Percentiles rank a stretch among this genome's conserved stretches.
phyloP scores from a whole-genome alignment of 2,113 vertebrate genomes.

The Plecturocebus donacophilus region DNA sequence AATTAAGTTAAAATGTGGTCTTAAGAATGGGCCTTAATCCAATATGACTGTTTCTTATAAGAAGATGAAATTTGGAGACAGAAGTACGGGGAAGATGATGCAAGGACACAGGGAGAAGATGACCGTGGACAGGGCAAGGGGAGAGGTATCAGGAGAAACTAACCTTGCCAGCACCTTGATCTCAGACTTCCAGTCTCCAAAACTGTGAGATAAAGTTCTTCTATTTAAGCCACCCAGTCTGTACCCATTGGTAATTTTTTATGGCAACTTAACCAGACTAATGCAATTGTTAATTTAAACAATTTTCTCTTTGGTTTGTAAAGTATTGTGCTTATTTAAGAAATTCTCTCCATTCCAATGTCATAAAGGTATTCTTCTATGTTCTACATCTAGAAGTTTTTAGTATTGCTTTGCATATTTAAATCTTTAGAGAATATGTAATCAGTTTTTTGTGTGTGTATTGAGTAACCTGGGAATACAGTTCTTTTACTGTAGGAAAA shows the following conservation, averaged over 20 bases:
- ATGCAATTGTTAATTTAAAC: neutral
- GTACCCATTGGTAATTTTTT: neutral
- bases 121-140: neutral
- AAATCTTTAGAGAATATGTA: neutral
- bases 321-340: neutral
- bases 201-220: neutral
- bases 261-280: neutral
- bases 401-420: no score
- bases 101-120: neutral
- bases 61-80: neutral
- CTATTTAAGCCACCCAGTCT: neutral
- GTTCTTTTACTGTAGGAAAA: neutral
- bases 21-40: neutral
- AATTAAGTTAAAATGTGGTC: neutral
- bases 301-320: neutral
- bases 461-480: neutral
- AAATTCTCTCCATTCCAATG: neutral
- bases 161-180: neutral
- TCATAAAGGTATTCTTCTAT: neutral
- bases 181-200: neutral
- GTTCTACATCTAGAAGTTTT: no score
- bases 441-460: neutral
- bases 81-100: neutral
- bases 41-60: neutral
- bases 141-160: neutral